Percentiles rank a stretch among this genome's conserved stretches.
Conservation (phyloP, 2,888 invertebrate genomes). For the Netelia inedita region DNA sequence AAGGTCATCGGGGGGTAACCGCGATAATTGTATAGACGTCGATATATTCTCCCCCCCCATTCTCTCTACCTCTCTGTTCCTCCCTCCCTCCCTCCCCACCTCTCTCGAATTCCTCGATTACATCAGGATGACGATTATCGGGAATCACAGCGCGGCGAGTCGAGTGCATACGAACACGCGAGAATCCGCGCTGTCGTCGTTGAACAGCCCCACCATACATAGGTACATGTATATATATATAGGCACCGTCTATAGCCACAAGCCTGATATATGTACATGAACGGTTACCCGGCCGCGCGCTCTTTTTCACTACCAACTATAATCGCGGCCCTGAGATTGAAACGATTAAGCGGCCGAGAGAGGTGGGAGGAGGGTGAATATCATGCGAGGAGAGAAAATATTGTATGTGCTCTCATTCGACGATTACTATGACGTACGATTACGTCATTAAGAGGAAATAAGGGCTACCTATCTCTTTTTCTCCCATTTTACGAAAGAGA, state of each 20-base stretch:
- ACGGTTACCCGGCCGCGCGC: slow-evolving; percentile 23
- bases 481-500: not conserved
- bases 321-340: slow-evolving; percentile 68
- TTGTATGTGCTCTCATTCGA: slow-evolving; percentile 70
- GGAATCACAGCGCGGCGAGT: slow-evolving; percentile 55
- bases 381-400: slow-evolving; percentile 53
- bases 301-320: slow-evolving; percentile 27
- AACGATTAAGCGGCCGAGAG: slow-evolving; percentile 72
- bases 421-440: slow-evolving; percentile 66
- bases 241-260: not conserved
- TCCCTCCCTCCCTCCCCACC: slow-evolving; percentile 17
- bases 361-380: slow-evolving; percentile 57
- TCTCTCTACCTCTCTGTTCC: not conserved
- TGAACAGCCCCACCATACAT: not conserved
- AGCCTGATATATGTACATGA: slow-evolving; percentile 30
- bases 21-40: slow-evolving; percentile 59
- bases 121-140: slow-evolving; percentile 63
- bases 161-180: slow-evolving; percentile 60
- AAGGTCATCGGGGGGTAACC: slow-evolving; percentile 58
- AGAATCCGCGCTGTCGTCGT: slow-evolving; percentile 48
- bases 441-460: slow-evolving; percentile 73
- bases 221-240: not conserved
- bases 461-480: slow-evolving; percentile 47
- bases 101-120: slow-evolving; percentile 57
- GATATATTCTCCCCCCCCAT: slow-evolving; percentile 25